phyloP scores from a whole-genome alignment of 2,888 invertebrate species.

The Cryptus armator region DNA sequence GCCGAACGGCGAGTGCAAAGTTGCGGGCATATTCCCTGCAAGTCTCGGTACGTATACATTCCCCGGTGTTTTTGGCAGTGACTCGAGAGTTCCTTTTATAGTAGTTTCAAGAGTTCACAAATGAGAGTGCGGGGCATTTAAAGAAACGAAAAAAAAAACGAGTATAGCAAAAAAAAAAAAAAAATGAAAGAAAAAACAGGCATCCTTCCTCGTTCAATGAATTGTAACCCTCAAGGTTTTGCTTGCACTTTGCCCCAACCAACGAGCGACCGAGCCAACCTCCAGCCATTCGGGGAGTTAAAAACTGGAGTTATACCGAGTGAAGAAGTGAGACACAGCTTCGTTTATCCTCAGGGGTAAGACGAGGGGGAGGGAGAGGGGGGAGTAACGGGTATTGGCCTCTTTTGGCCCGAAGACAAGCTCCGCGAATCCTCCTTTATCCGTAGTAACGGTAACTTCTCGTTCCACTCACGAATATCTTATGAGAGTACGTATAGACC shows the following conservation, averaged over 20 bases:
- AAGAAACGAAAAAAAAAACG: constrained; percentile 38
- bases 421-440: constrained; percentile 79
- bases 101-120: constrained; percentile 61
- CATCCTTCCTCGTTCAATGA: constrained; percentile 52
- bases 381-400: constrained; percentile 76
- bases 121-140: constrained; percentile 60
- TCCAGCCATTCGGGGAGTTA: constrained; percentile 55
- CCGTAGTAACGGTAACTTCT: constrained; percentile 75
- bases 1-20: constrained; percentile 14
- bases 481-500: constrained; percentile 74
- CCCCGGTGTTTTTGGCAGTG: constrained; percentile 61
- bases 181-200: not conserved
- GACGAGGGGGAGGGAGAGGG: not conserved
- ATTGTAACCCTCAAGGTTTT: constrained; percentile 64
- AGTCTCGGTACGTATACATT: constrained; percentile 45
- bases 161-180: constrained; percentile 8
- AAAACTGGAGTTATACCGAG: constrained; percentile 39
- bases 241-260: constrained; percentile 59
- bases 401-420: constrained; percentile 79
- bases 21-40: constrained; percentile 1
- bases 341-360: constrained; percentile 58
- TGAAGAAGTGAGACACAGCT: constrained; percentile 52
- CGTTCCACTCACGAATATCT: constrained; percentile 76
- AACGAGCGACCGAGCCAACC: constrained; percentile 36
- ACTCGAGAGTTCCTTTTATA: constrained; percentile 48